Base-by-base conservation (phyloP, 2,113 vertebrate species). In the Hirundichthys speculiger region DNA sequence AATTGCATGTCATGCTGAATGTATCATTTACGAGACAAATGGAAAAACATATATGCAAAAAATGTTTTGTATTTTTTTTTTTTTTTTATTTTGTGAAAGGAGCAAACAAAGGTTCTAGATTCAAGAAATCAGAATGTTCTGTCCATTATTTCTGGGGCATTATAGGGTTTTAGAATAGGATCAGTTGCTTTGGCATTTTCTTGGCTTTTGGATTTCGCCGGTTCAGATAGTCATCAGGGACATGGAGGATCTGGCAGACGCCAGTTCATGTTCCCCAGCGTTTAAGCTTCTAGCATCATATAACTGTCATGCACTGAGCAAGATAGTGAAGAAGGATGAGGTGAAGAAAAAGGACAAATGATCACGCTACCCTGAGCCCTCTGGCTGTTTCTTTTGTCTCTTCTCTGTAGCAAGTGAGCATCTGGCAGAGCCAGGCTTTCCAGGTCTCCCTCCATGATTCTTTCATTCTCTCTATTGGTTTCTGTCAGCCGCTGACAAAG, bases 361-460 rank as follows among this genome's bases (percentile, higher is more conserved):
- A 65, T 72, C 56, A 38, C 0, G 45, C 34, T 22, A 56, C 56
- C 52, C 25, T 38, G 25, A 73, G 46, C 58, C 73, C 59, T 43
- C 48, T 40, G 43, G 74, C 62, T 65, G 54, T 30, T 42, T 51
- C 69, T 64, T 82, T 79, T 78, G 64, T 78, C 42, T 87, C 53
- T 20, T 65, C 63, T 54, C 27, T 0, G 54, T 70, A 47, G 66
- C 69, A 68, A 75, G 77, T 63, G 79, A 69, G 66, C 78, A 77
- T 86, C 78, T 86, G 80, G 77, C 73, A 67, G 72, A 39, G 62
- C 42, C 16, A 41, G 50, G 79, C 45, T 65, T 60, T 73, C 30
- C 51, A 20, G 49, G 50, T 74, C 48, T 19, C 46, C 34, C 46
- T 66, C 59, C 55, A 72, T 69, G 59, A 64, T 62, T 75, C 67